phyloP scores from a whole-genome alignment of 2,113 vertebrate species.

The Strigops habroptila region DNA sequence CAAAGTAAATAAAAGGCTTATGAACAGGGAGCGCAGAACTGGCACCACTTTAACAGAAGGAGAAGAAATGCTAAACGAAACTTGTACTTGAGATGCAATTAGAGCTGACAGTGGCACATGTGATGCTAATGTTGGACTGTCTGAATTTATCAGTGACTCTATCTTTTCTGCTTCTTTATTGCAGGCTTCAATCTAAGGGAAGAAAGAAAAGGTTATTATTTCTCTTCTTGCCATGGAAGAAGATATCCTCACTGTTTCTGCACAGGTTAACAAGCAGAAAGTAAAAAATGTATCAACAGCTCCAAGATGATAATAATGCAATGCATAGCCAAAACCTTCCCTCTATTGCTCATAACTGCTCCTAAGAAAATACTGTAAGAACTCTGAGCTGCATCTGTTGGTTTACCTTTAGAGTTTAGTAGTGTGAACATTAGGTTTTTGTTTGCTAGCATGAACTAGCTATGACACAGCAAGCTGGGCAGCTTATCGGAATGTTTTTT shows the following conservation, averaged over 20 bases:
- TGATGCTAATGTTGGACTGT: constrained; percentile 89
- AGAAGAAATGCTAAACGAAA: constrained; percentile 79
- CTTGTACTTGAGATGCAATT: constrained; percentile 83
- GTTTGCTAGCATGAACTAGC: background rate
- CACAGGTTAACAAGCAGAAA: background rate
- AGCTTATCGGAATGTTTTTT: background rate
- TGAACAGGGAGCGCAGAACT: constrained; percentile 14
- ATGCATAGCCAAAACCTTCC: background rate
- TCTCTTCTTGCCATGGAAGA: background rate
- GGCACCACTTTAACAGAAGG: background rate
- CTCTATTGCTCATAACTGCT: background rate
- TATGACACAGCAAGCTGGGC: background rate
- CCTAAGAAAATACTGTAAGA: background rate
- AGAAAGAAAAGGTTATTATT: background rate
- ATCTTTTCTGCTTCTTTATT: constrained; percentile 98
- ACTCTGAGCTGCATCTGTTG: background rate
- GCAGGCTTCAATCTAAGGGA: constrained; percentile 90
- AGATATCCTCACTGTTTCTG: background rate
- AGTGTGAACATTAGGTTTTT: background rate
- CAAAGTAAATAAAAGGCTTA: constrained; percentile 55
- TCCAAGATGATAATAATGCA: background rate
- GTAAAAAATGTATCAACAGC: background rate
- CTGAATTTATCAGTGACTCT: constrained; percentile 92
- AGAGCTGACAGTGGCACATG: constrained; percentile 93
- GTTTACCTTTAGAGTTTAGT: background rate